Evolutionary conservation across 2,113 vertebrate genomes (phyloP).

Genomic region (Microtus montanus): DNA sequence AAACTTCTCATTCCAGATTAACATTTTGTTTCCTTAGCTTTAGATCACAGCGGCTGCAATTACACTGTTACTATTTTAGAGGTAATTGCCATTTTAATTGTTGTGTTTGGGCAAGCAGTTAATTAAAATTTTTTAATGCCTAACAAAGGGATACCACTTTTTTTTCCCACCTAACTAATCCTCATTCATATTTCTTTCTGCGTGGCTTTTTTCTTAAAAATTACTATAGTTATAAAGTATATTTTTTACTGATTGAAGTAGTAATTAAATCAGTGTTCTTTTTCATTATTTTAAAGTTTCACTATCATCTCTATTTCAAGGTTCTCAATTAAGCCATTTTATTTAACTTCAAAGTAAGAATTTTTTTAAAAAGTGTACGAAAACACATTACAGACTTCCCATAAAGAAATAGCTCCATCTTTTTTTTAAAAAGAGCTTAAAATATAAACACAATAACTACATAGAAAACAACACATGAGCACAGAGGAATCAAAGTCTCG

Average conservation of each 20-base stretch:
- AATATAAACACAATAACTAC: background rate
- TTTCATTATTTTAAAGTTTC: slow-evolving; percentile 8
- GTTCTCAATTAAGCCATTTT: background rate
- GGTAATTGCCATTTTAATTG: slow-evolving; percentile 77
- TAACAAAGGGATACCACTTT: slow-evolving; percentile 64
- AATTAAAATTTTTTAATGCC: slow-evolving; percentile 66
- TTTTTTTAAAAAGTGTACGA: background rate
- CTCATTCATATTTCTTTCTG: slow-evolving; percentile 66
- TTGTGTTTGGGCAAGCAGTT: slow-evolving; percentile 64
- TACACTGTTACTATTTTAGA: slow-evolving; percentile 58
- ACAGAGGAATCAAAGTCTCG: background rate
- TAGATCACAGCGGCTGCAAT: slow-evolving; percentile 66
- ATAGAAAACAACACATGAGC: slow-evolving; percentile 10
- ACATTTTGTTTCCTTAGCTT: slow-evolving; percentile 76
- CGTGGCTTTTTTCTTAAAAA: slow-evolving; percentile 53
- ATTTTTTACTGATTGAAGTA: slow-evolving; percentile 46
- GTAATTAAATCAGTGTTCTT: slow-evolving; percentile 40
- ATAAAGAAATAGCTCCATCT: background rate
- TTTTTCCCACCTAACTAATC: slow-evolving; percentile 38
- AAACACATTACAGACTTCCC: background rate
- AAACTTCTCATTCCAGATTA: slow-evolving; percentile 81
- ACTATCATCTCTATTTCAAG: background rate
- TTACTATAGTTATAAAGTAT: background rate
- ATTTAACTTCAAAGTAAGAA: slow-evolving; percentile 16
- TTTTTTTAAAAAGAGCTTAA: background rate